Evolutionary conservation across 2,797 vertebrate species (phyloP).

Genomic region (Lithobates sylvaticus): DNA sequence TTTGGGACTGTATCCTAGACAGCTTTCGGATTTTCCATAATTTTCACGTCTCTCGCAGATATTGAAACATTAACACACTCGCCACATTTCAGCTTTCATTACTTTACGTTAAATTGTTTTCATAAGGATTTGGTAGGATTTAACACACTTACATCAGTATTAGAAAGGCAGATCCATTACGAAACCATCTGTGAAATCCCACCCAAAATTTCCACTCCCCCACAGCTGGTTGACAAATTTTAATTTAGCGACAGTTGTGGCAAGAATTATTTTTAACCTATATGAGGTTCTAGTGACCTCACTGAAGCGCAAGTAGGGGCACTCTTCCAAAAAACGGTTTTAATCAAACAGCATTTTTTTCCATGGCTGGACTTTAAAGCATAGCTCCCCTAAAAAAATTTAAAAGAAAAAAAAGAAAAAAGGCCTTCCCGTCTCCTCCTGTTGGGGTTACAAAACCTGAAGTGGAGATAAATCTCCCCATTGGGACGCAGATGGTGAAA

Average conservation of each 20-base stretch:
- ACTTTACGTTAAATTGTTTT: constrained; percentile 35
- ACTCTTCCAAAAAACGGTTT: no score
- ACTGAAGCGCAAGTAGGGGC: no score
- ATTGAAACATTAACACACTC: background rate
- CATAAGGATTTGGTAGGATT: constrained; percentile 31
- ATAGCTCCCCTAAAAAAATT: no score
- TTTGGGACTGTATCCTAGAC: background rate
- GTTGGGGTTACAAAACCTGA: no score
- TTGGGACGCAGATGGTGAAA: no score
- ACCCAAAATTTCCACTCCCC: background rate
- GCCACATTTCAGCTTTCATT: constrained; percentile 21
- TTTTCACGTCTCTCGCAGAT: background rate
- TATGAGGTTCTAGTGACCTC: no score
- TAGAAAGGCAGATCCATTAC: constrained; percentile 12
- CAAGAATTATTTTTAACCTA: background rate
- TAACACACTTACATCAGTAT: constrained; percentile 25
- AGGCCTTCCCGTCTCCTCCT: no score
- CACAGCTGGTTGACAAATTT: background rate
- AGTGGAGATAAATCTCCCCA: no score
- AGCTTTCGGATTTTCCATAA: background rate
- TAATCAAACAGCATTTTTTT: no score
- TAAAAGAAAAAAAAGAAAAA: no score
- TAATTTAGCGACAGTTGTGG: no score
- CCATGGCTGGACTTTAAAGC: no score
- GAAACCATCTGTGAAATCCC: constrained; percentile 26